phyloP scores from a whole-genome alignment of 2,113 vertebrate genomes.

The Zeus faber region DNA sequence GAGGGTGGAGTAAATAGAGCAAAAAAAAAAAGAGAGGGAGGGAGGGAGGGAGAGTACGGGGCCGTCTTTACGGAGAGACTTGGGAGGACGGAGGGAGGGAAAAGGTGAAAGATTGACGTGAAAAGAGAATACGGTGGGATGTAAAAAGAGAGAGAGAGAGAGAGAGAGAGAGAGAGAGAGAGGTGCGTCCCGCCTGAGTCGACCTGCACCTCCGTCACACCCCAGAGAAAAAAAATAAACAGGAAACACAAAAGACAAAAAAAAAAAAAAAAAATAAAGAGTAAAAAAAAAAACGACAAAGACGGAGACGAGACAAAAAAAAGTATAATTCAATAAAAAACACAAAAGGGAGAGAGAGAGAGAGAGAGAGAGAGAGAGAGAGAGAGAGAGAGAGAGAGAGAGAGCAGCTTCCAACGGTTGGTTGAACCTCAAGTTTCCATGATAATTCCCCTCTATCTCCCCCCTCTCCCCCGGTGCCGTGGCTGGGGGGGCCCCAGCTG shows the following conservation, averaged over 20 bases:
- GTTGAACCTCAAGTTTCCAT: conserved; percentile 75
- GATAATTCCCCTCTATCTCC: no score
- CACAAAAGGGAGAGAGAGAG: neutral
- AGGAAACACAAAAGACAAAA: neutral
- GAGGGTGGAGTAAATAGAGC: neutral
- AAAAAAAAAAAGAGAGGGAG: neutral
- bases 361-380: conserved; percentile 25
- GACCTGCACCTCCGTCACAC: no score
- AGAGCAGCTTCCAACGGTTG: conserved; percentile 66
- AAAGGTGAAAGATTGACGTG: conserved; percentile 20
- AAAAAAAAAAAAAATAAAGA: conserved; percentile 22
- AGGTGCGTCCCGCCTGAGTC: no score
- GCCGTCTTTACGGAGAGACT: conserved; percentile 6
- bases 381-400: conserved; percentile 24
- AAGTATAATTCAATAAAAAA: neutral
- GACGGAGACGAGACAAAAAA: neutral
- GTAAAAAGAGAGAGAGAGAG: conserved; percentile 14
- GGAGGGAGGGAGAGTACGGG: conserved; percentile 2
- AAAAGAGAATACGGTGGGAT: conserved; percentile 8
- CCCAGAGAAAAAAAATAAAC: neutral
- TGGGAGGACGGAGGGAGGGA: conserved; percentile 19
- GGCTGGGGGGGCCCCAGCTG: conserved; percentile 80
- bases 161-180: no score
- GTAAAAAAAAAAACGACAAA: conserved; percentile 23
- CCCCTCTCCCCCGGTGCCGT: conserved; percentile 52